Conservation (phyloP, 2,888 invertebrate genomes). For the Oligia fasciuncula region DNA sequence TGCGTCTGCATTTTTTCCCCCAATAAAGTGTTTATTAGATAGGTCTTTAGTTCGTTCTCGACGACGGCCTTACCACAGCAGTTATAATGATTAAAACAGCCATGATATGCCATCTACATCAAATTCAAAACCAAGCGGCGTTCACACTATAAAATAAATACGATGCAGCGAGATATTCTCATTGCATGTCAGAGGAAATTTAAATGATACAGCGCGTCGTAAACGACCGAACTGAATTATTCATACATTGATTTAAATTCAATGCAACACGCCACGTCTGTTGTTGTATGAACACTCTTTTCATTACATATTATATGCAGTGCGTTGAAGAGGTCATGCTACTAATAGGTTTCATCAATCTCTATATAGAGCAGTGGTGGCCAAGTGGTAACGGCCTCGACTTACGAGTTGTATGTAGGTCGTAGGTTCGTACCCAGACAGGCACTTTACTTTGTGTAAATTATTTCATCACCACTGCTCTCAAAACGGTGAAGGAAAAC, state of each 20-base stretch:
- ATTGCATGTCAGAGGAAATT: conserved; percentile 33
- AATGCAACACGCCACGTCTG: conserved; percentile 9
- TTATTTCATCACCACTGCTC: no score
- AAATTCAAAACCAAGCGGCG: neutral
- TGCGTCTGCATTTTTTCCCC: neutral
- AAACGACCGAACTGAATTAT: conserved; percentile 32
- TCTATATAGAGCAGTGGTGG: no score
- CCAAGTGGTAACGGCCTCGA: no score
- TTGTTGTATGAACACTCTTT: neutral
- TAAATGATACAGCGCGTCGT: conserved; percentile 24
- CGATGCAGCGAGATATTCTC: conserved; percentile 25
- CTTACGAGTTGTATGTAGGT: no score
- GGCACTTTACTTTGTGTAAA: no score
- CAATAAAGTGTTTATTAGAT: no score
- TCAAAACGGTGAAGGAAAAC: no score
- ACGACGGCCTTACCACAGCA: neutral
- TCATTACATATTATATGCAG: neutral
- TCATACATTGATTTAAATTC: conserved; percentile 39
- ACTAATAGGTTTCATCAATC: neutral
- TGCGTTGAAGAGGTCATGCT: neutral
- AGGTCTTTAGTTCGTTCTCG: no score
- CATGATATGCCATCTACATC: neutral
- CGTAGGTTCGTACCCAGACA: no score
- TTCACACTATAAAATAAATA: conserved; percentile 12
- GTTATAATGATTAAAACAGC: conserved; percentile 2